Conservation (phyloP, 2,888 invertebrate genomes). For the Drosophila ochracea region DNA sequence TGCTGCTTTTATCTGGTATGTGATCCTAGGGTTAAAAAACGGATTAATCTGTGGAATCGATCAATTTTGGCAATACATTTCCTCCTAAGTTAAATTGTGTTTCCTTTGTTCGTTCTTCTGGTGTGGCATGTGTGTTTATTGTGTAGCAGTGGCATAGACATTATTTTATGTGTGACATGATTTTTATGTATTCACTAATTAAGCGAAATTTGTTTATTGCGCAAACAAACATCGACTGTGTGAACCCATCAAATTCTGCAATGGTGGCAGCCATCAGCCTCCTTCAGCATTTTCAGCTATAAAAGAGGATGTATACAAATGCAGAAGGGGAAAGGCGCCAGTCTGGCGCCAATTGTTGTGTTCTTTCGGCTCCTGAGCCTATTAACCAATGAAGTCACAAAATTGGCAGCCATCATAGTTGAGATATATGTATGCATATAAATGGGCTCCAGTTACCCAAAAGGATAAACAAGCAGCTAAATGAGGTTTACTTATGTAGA, state of each 20-base stretch:
- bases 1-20: neutral
- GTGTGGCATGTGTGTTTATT: neutral
- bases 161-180: conserved; percentile 33
- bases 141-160: conserved; percentile 13
- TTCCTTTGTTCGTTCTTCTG: conserved; percentile 1
- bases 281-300: neutral
- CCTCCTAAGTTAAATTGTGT: neutral
- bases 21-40: neutral
- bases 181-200: conserved; percentile 39
- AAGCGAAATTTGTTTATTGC: conserved; percentile 27
- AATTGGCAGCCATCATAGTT: conserved; percentile 51
- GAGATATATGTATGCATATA: conserved; percentile 47
- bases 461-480: conserved; percentile 20
- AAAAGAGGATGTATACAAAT: conserved; percentile 25
- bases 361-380: conserved; percentile 36
- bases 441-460: conserved; percentile 23
- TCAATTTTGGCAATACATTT: conserved; percentile 1
- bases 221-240: conserved; percentile 28
- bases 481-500: conserved; percentile 3
- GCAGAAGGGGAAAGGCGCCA: conserved; percentile 39
- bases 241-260: conserved; percentile 7
- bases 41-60: conserved; percentile 3
- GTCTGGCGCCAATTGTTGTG: conserved; percentile 42
- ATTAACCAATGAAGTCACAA: conserved; percentile 70
- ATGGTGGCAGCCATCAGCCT: neutral